Base-by-base conservation (phyloP, 92 coral and sea anemone genomes). In the Anthopleura xanthogrammica region DNA sequence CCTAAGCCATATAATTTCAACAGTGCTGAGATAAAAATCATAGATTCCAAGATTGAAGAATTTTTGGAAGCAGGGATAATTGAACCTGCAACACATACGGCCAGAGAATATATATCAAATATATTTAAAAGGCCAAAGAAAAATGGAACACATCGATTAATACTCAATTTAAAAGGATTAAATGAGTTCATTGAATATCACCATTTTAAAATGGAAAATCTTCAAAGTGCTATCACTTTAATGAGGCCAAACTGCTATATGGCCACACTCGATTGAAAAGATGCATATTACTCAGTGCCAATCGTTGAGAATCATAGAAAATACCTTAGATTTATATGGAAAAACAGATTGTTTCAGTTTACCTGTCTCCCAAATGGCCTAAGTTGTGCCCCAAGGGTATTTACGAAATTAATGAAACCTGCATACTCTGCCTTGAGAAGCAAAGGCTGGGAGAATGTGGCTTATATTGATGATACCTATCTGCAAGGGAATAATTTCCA, bases 291-390 rank as follows among this genome's bases (percentile, higher is more conserved):
- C 16, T 71, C 77, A 14, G 85, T 71, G 22, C 52, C 72, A 41
- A 17, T 74, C 16, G 52, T n/a, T 56, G 74, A 73, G 58, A 71
- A 52, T 42, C 52, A 78, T 17, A 71, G 71, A 23, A 78, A 85
- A 66, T 78, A 64, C 41, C 64, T 77, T 2, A 78, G 84, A 14
- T 85, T 85, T 72, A 42, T 24, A 3, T 85, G 83, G 88, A n/a
- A 50, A 50, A 62, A 48, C 2, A 8, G n/a, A 23, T 54, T 85
- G 23, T 85, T 23, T 54, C 83, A 85, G 48, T 79, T 64, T 57
- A 79, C 83, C 46, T 85, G 88, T 56, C 62, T 85, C 19, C 88
- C 88, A 54, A 85, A 85, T 79, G 88, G 83, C 40, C 83, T 85
- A 19, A 54, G 42, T 20, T 50, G 52, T 24, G 83, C 83, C 72